Evolutionary conservation across 2,113 vertebrate genomes (phyloP).

Genomic region (Oostethus manadensis): DNA sequence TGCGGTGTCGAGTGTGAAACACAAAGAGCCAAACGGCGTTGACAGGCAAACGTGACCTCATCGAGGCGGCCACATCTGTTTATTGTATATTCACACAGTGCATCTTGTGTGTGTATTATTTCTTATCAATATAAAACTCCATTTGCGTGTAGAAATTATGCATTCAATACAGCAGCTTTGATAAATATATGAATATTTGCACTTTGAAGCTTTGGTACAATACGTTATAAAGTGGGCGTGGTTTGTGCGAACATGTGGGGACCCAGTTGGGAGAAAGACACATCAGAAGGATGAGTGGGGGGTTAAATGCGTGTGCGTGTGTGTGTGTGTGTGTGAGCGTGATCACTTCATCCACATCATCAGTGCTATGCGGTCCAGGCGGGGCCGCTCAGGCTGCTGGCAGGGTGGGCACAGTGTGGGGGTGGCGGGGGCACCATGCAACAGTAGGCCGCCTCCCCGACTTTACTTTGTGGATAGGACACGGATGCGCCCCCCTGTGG

Average conservation of each 20-base stretch:
- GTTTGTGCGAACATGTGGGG: conserved; percentile 7
- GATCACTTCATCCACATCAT: conserved; percentile 35
- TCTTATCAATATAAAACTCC: conserved; percentile 72
- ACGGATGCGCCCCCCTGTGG: conserved; percentile 58
- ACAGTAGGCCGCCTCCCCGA: conserved; percentile 86
- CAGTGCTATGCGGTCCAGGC: conserved; percentile 87
- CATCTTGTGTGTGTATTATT: conserved; percentile 49
- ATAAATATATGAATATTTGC: conserved; percentile 51
- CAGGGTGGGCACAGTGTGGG: conserved; percentile 52
- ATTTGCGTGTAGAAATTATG: conserved; percentile 71
- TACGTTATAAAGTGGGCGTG: conserved; percentile 32
- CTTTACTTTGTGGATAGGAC: conserved; percentile 84
- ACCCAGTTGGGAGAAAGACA: not conserved
- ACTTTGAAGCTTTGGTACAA: conserved; percentile 67
- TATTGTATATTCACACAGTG: conserved; percentile 65
- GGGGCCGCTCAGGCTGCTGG: conserved; percentile 69
- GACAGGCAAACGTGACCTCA: conserved; percentile 44
- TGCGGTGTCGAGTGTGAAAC: conserved; percentile 3
- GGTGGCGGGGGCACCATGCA: conserved; percentile 83
- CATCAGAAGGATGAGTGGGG: no score
- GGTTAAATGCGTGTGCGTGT: not conserved
- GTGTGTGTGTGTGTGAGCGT: conserved; percentile 15
- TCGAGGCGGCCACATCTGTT: conserved; percentile 57
- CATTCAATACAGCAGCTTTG: conserved; percentile 66
- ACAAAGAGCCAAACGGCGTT: conserved; percentile 15